Evolutionary conservation across 2,113 vertebrate genomes (phyloP), one percentile per base, ranked within the genome.

Genomic region (Candoia aspera): DNA sequence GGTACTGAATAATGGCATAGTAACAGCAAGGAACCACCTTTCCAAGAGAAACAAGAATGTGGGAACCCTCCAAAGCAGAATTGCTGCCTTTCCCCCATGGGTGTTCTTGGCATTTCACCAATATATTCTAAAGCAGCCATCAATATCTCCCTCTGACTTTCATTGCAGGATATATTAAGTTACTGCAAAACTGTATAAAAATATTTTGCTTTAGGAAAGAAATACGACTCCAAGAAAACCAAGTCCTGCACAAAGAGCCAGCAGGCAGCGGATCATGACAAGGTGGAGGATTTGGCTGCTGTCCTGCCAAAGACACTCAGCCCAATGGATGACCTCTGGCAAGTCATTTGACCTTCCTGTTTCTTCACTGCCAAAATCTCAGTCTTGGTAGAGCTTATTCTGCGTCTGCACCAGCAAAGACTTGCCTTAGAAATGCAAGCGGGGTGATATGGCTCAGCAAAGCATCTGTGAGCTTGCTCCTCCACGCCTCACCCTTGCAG

Each of bases 301-400:
- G 46, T 90, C 55, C 92, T 94, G 94, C 19, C 83, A 91, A 90
- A 93, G 87, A 90, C 86, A 89, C 84, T 91, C 89, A 19, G 33
- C 3, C 8, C 94, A 86, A 42, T 84, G 46, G 26, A 42, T 87
- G 90, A 96, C 86, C 89, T 42, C 79, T 86, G 15, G 68, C 64
- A 90, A 94, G 93, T 79, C 73, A 89, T 90, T 59, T 94, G 84
- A 91, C 92, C 92, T 94, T 91, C 93, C 93, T 85, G 57, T 33
- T 29, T 64, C 89, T 94, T 93, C 58, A 84, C 93, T 91, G 94
- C 54, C 91, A 92, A 90, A 95, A 62, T 83, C 92, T 37, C 58
- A 86, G 68, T 21, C 33, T 23, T 93, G 92, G 86, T 93, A 92
- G 94, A 93, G 58, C 87, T 87, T 8, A 15, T 90, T 57, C 84